Evolutionary conservation across 2,113 vertebrate genomes (phyloP), one percentile per base, ranked within the genome.

Genomic region (Phoenicopterus ruber): DNA sequence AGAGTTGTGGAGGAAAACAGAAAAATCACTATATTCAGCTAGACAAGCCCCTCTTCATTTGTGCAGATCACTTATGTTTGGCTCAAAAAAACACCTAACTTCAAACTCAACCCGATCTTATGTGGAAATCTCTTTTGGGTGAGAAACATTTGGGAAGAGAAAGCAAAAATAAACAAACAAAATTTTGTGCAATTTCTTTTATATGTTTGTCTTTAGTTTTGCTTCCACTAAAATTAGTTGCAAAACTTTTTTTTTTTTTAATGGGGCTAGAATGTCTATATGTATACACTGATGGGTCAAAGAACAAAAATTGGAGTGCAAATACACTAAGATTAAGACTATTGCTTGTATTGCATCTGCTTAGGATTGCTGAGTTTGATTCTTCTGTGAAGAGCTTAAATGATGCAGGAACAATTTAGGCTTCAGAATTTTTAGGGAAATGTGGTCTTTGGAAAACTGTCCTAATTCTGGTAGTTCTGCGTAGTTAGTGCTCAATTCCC

Each of bases 61-160:
- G 26, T 34, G 36, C 20, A 70, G 10, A 29, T 87, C 19, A 18
- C 4, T 20, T 58, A 11, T 1, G 1, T 5, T 82, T 21, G 58
- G 7, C 22, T 88, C 29, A 46, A 55, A 90, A 79, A 54, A 3
- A 42, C 15, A 20, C 9, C 3, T 20, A 26, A 26, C 10, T 74
- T 62, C 5, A 85, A 90, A 42, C 25, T 76, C 34, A 55, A 1
- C 17, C 13, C 59, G 20, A 59, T 42, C 13, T 54, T 50, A 22
- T 6, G 10, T n/a, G 38, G 22, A 67, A 90, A 13, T 13, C 5
- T 29, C 32, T 63, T 50, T 18, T 34, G 34, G 3, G 4, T 66
- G 20, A 46, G 13, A n/a, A 72, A 40, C 3, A 2, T 47, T 44
- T 49, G 1, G 3, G 3, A 9, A 14, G 7, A 3, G 13, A 21